phyloP scores from a whole-genome alignment of 2,113 vertebrate species.

The Cyprinodon brontotheroides region DNA sequence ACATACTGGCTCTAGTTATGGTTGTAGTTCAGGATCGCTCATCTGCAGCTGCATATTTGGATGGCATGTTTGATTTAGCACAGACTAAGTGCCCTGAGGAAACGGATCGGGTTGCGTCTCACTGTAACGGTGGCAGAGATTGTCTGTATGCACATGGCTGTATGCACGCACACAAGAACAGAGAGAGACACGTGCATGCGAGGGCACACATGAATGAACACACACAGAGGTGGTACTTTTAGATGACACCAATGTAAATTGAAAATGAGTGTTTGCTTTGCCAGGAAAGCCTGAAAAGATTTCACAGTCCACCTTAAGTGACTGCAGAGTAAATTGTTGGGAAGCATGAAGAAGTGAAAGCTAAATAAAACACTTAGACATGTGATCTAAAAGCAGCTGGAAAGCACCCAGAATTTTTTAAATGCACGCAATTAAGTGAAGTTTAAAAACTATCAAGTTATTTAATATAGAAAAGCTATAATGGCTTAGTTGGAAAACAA shows the following conservation, averaged over 20 bases:
- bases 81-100: constrained; percentile 53
- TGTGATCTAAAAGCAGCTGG: not conserved
- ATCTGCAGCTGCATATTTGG: constrained; percentile 53
- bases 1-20: constrained; percentile 16
- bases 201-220: not conserved
- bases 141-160: constrained; percentile 9
- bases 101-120: constrained; percentile 28
- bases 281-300: constrained; percentile 6
- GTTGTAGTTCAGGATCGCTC: constrained; percentile 28
- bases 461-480: not conserved
- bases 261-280: constrained; percentile 10
- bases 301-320: constrained; percentile 25
- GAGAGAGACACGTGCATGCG: not conserved
- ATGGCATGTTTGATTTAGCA: constrained; percentile 60
- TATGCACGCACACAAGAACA: constrained; percentile 4
- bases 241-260: constrained; percentile 20
- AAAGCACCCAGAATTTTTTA: not conserved
- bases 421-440: not conserved
- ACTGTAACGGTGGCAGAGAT: constrained; percentile 11
- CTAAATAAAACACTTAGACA: not conserved
- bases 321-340: constrained; percentile 5
- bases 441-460: not conserved
- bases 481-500: not conserved
- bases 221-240: not conserved
- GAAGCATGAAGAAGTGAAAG: not conserved